phyloP scores from a whole-genome alignment of 2,888 invertebrate species.

The Drosophila greeni region DNA sequence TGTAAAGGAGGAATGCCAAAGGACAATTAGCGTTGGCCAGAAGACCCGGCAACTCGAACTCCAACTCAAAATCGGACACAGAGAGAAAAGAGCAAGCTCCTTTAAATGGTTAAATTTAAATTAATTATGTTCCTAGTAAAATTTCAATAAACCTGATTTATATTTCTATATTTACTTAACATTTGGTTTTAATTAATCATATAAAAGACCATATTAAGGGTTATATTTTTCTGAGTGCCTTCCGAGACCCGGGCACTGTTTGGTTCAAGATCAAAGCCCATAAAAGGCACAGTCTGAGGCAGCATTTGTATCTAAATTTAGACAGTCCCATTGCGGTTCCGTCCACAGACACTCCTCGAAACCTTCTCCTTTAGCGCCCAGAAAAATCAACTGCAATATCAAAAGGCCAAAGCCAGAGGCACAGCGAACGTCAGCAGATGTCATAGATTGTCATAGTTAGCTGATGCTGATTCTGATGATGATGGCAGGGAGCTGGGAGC shows the following conservation, averaged over 20 bases:
- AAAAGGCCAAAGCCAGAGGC: conserved; percentile 24
- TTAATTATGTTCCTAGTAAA: neutral
- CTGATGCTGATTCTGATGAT: conserved; percentile 19
- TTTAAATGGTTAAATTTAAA: neutral
- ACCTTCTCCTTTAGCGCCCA: conserved; percentile 1
- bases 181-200: neutral
- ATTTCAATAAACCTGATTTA: neutral
- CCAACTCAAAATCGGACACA: conserved; percentile 14
- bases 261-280: conserved; percentile 64
- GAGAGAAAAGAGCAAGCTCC: neutral
- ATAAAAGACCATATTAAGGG: neutral
- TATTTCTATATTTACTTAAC: neutral
- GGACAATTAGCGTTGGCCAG: conserved; percentile 65
- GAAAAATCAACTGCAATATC: conserved; percentile 12
- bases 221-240: conserved; percentile 2
- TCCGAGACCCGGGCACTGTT: conserved; percentile 25
- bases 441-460: conserved; percentile 69
- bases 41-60: conserved; percentile 39
- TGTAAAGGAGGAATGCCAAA: conserved; percentile 66
- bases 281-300: conserved; percentile 59
- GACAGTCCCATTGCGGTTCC: conserved; percentile 44
- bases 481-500: conserved; percentile 13
- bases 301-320: conserved; percentile 68
- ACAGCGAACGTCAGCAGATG: conserved; percentile 45
- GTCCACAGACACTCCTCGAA: conserved; percentile 4